Conservation (phyloP, 2,888 invertebrate genomes). For the Andricus quercusramuli region DNA sequence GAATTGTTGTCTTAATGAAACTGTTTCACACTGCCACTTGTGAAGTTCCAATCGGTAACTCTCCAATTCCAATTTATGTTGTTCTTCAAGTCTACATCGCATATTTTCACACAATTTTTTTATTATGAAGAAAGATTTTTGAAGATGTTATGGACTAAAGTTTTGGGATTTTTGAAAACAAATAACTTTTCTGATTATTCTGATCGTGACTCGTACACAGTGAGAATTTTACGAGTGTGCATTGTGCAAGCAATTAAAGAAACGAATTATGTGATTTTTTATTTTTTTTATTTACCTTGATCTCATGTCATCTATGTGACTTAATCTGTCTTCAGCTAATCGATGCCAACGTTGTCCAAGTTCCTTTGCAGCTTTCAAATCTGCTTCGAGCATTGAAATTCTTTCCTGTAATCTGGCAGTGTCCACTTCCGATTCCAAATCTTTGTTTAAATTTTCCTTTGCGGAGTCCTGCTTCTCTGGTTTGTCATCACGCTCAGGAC, state of each 20-base stretch:
- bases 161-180: neutral
- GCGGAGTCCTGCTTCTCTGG: conserved; percentile 57
- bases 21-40: conserved; percentile 82
- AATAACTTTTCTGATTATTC: neutral
- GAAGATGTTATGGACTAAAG: neutral
- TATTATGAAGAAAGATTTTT: conserved; percentile 8
- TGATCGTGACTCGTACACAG: neutral
- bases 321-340: conserved; percentile 84
- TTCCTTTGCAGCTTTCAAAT: conserved; percentile 80
- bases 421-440: conserved; percentile 14
- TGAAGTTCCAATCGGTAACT: conserved; percentile 84
- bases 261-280: neutral
- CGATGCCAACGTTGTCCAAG: conserved; percentile 84
- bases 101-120: conserved; percentile 10
- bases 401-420: conserved; percentile 75
- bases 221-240: neutral
- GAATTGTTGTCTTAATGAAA: conserved; percentile 76
- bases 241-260: neutral
- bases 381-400: conserved; percentile 79
- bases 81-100: conserved; percentile 80
- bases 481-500: conserved; percentile 48
- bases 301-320: conserved; percentile 83
- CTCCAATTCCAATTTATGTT: conserved; percentile 83
- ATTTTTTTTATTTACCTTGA: conserved; percentile 71
- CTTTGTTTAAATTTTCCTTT: conserved; percentile 46